Conservation (phyloP, 2,113 vertebrate species). For the Dasyurus viverrinus region DNA sequence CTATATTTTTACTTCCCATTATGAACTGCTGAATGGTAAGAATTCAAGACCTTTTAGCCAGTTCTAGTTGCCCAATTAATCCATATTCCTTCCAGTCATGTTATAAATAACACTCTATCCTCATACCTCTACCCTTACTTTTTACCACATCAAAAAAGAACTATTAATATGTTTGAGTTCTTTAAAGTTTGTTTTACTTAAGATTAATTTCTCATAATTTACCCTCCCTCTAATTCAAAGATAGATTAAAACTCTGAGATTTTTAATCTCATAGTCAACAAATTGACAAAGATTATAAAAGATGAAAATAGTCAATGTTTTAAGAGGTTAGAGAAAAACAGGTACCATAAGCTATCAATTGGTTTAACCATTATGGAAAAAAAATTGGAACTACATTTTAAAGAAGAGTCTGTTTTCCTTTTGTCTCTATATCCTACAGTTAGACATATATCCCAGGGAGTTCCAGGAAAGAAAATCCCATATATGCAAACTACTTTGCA, state of each 20-base stretch:
- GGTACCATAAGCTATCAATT: neutral
- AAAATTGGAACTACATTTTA: neutral
- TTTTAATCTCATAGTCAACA: neutral
- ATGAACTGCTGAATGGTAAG: neutral
- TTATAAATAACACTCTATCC: neutral
- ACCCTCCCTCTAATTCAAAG: neutral
- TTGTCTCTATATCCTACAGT: neutral
- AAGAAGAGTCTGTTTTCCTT: neutral
- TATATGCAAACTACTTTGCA: neutral
- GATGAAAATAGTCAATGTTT: neutral
- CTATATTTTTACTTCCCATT: neutral
- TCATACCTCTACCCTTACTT: neutral
- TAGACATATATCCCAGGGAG: neutral
- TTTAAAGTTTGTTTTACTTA: neutral
- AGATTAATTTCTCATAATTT: neutral
- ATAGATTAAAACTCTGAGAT: neutral
- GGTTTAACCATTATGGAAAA: neutral
- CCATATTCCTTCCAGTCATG: neutral
- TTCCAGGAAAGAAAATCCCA: neutral
- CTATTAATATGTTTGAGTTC: neutral
- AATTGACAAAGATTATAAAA: neutral
- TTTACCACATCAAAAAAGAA: neutral
- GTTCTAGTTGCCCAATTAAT: neutral
- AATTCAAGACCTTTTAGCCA: neutral
- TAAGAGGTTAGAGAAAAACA: neutral